Evolutionary conservation across 2,888 invertebrate species (phyloP), one percentile per base, ranked within the genome.

Genomic region (Tachina fera): DNA sequence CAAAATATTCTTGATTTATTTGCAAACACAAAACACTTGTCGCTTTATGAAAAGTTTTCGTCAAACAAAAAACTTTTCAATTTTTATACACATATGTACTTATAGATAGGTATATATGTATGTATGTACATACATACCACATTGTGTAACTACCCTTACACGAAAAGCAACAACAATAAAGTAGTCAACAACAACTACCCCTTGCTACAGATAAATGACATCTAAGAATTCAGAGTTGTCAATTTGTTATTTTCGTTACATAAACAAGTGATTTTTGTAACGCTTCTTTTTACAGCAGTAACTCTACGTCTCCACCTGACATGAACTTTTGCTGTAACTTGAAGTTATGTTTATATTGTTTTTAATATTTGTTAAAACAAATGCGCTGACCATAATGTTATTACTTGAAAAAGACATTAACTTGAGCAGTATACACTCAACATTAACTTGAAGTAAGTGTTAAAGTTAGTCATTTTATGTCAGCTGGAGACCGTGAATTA

Each of bases 21-120:
- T 86, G 86, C 86, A 86, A 86, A 86, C 83, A 83, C 86, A 86
- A 86, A 86, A 86, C 86, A 86, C 86, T 86, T 86, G 86, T 86
- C 86, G 86, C 86, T 86, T 79, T 83, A 78, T 83, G 72, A 83
- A 83, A 83, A 83, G 77, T 83, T 86, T 86, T 79, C 72, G 41
- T 82, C 72, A 74, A 68, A 86, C 75, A 70, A 83, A 83, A 81
- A 82, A 74, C 68, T 67, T 83, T 72, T 77, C 51, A 51, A 81
- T 51, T 65, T 79, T 80, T 61, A 56, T 72, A 43, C 83, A 49
- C 51, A 71, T 41, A 63, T 41, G 43, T 9, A 16, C 31, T 6
- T 6, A 31, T 6, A 31, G 3, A 31, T 22, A n/a, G n/a, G n/a
- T n/a, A n/a, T 31, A 31, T 31, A 31, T 4, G 4, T 31, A 31